Evolutionary conservation across 2,113 vertebrate genomes (phyloP).

Genomic region (Rynchops niger): DNA sequence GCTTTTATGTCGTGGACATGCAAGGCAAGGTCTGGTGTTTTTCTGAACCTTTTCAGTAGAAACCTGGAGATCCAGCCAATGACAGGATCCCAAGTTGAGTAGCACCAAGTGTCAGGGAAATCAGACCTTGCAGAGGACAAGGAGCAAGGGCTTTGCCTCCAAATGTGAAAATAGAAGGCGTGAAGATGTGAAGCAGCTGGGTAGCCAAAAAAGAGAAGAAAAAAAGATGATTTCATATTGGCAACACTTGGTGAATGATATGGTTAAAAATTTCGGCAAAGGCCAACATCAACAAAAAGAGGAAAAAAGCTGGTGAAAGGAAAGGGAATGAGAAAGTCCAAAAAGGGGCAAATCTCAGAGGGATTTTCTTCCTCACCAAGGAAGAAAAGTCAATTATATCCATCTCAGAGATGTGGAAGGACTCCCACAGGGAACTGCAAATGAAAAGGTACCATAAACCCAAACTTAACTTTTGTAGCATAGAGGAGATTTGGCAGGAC

Average conservation of each 20-base stretch:
- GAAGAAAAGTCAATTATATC: background rate
- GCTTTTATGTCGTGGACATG: background rate
- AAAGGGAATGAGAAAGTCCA: background rate
- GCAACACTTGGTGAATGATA: background rate
- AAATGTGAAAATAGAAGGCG: background rate
- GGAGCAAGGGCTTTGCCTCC: background rate
- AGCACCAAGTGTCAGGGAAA: background rate
- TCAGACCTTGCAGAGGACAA: background rate
- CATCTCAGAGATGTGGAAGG: background rate
- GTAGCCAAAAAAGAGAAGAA: background rate
- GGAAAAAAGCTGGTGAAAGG: background rate
- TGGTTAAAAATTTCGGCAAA: background rate
- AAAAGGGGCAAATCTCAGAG: background rate
- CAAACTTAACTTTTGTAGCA: background rate
- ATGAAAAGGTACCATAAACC: background rate
- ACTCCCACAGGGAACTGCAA: background rate
- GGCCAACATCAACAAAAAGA: background rate
- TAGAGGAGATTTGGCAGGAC: background rate
- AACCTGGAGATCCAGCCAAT: background rate
- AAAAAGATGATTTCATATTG: background rate
- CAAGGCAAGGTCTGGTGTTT: background rate
- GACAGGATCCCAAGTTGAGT: background rate
- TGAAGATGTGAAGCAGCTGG: background rate
- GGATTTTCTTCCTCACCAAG: background rate
- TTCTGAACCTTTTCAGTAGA: background rate